phyloP scores from a whole-genome alignment of 1,140 invertebrate genomes.

The Nomia melanderi region DNA sequence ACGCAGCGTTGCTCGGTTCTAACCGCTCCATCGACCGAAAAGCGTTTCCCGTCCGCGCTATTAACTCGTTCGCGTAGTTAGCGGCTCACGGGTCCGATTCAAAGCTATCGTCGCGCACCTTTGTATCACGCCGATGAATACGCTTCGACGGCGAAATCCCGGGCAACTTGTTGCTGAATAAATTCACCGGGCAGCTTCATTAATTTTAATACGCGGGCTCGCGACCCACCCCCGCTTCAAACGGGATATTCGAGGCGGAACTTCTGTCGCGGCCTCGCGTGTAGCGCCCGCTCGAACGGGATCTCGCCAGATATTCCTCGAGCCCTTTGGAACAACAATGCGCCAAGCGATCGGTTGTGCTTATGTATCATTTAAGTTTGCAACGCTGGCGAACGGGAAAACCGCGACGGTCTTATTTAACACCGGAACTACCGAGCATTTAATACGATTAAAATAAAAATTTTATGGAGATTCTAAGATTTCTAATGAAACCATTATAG shows the following conservation, averaged over 20 bases:
- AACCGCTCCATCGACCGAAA: not conserved
- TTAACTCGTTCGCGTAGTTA: conserved; percentile 33
- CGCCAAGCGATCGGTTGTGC: too few species aligned
- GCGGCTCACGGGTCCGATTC: conserved; percentile 17
- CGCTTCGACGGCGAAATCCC: conserved; percentile 26
- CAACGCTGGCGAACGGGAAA: too few species aligned
- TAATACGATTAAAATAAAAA: too few species aligned
- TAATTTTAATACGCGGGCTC: conserved; percentile 27
- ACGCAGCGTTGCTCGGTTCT: not conserved
- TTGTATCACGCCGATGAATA: conserved; percentile 38
- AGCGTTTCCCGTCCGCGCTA: conserved; percentile 14
- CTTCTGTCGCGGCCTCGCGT: not conserved
- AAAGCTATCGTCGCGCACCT: conserved; percentile 29
- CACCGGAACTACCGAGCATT: too few species aligned
- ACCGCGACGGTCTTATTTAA: too few species aligned
- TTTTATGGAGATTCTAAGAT: too few species aligned
- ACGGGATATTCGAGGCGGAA: not conserved
- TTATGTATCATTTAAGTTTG: too few species aligned
- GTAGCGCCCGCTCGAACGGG: not conserved
- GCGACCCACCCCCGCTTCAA: not conserved
- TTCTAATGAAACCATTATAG: too few species aligned
- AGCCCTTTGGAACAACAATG: too few species aligned
- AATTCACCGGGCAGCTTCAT: conserved; percentile 28
- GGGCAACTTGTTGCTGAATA: conserved; percentile 44
- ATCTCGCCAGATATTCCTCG: too few species aligned